Conservation (phyloP, 2,888 invertebrate genomes). For the Acrobasis suavella region DNA sequence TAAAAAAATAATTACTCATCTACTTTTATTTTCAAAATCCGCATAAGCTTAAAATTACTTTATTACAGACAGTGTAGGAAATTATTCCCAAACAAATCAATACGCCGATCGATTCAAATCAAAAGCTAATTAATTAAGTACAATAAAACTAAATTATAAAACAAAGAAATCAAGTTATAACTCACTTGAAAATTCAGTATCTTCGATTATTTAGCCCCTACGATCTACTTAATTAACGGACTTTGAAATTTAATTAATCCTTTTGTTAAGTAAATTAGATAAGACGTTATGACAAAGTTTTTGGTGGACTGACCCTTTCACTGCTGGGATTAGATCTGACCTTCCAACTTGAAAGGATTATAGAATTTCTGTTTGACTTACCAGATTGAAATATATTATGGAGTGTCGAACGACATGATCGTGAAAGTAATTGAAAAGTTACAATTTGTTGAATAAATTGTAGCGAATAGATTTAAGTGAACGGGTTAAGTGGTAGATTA, state of each 20-base stretch:
- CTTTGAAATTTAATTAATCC: conserved; percentile 65
- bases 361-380: conserved; percentile 42
- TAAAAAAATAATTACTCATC: too few species aligned
- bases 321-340: conserved; percentile 38
- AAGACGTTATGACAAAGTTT: conserved; percentile 58
- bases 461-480: too few species aligned
- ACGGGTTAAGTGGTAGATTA: too few species aligned
- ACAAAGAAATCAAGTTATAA: conserved; percentile 7
- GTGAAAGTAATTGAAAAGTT: neutral
- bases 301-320: conserved; percentile 52
- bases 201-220: conserved; percentile 49
- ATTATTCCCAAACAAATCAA: neutral
- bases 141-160: conserved; percentile 5
- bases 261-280: conserved; percentile 62
- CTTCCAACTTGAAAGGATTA: conserved; percentile 44
- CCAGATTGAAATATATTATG: neutral
- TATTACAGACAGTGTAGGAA: neutral
- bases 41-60: too few species aligned
- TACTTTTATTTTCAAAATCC: too few species aligned
- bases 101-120: neutral
- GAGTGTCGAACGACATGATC: neutral
- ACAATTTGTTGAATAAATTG: too few species aligned
- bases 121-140: conserved; percentile 2
- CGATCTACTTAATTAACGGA: conserved; percentile 54
- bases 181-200: conserved; percentile 36